Percentiles rank a stretch among this genome's conserved stretches.
phyloP scores from a whole-genome alignment of 1,140 invertebrate species.

The Archegozetes longisetosus region DNA sequence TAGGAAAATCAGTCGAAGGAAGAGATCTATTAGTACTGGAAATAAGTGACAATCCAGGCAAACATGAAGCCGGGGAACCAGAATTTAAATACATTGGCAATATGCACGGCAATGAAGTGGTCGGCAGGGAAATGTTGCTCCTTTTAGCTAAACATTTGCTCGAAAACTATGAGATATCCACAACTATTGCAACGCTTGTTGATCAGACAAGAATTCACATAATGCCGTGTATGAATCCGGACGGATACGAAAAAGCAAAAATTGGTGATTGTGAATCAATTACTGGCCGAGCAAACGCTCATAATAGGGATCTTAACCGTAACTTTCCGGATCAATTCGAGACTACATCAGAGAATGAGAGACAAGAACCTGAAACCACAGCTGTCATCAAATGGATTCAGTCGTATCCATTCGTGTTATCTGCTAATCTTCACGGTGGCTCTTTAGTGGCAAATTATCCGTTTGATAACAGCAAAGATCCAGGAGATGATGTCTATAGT shows the following conservation, averaged over 20 bases:
- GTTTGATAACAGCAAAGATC: conserved; percentile 47
- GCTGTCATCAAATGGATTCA: conserved; percentile 81
- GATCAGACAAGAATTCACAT: conserved; percentile 73
- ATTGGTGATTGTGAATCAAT: conserved; percentile 47
- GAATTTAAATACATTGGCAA: conserved; percentile 41
- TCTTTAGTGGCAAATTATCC: conserved; percentile 88
- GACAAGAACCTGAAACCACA: conserved; percentile 70
- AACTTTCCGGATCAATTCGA: conserved; percentile 74
- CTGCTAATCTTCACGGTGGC: conserved; percentile 87
- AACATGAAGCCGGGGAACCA: conserved; percentile 26
- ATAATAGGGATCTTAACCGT: conserved; percentile 60
- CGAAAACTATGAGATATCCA: conserved; percentile 26
- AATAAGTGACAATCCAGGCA: conserved; percentile 11
- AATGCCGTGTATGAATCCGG: conserved; percentile 92
- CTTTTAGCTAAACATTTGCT: conserved; percentile 32
- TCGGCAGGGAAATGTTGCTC: conserved; percentile 36
- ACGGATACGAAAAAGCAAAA: conserved; percentile 71
- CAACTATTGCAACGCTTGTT: conserved; percentile 47
- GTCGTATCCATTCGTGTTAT: conserved; percentile 72
- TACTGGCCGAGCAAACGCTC: conserved; percentile 31
- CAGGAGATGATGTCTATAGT: conserved; percentile 31
- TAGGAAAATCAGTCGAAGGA: conserved; percentile 17
- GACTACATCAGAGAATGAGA: conserved; percentile 36
- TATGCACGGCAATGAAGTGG: conserved; percentile 53
- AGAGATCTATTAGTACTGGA: conserved; percentile 19